Evolutionary conservation across 2,888 invertebrate genomes (phyloP).

Genomic region (Rhingia campestris): DNA sequence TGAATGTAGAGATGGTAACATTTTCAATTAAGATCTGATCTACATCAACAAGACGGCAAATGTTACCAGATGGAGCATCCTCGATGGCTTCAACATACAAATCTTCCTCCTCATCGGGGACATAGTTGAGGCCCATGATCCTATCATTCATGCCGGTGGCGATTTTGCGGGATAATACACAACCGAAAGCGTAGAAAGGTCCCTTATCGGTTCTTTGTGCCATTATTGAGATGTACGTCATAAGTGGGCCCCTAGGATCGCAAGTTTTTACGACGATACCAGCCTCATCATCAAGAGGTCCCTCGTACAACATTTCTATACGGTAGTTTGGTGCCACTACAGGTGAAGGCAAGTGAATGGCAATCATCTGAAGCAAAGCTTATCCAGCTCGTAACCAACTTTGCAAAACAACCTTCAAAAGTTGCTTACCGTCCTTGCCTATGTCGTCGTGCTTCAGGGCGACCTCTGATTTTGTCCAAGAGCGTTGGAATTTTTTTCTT

Average conservation of each 20-base stretch:
- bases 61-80: conserved; percentile 99
- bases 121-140: conserved; percentile 99
- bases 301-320: conserved; percentile 99
- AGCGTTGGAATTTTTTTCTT: conserved; percentile 95
- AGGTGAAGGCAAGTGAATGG: conserved; percentile 99
- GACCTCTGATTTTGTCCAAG: conserved; percentile 94
- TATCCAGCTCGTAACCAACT: conserved; percentile 99
- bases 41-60: conserved; percentile 99
- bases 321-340: conserved; percentile 99
- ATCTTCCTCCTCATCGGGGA: conserved; percentile 99
- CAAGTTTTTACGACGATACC: conserved; percentile 95
- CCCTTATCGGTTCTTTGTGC: conserved; percentile 99
- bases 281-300: conserved; percentile 97
- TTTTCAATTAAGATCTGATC: conserved; percentile 99
- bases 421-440: conserved; percentile 97
- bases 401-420: conserved; percentile 99
- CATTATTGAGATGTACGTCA: conserved; percentile 99
- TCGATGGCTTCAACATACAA: conserved; percentile 99
- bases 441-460: conserved; percentile 96
- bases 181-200: conserved; percentile 99
- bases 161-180: conserved; percentile 98
- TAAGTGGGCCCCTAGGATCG: conserved; percentile 97
- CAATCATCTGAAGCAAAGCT: conserved; percentile 99
- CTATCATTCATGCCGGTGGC: conserved; percentile 96
- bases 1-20: conserved; percentile 99